These are phyloP conservation scores for Cyclura pinguis DNA, from an alignment of 2,797 vertebrate genomes.

Conservation along the genomic window DNA sequence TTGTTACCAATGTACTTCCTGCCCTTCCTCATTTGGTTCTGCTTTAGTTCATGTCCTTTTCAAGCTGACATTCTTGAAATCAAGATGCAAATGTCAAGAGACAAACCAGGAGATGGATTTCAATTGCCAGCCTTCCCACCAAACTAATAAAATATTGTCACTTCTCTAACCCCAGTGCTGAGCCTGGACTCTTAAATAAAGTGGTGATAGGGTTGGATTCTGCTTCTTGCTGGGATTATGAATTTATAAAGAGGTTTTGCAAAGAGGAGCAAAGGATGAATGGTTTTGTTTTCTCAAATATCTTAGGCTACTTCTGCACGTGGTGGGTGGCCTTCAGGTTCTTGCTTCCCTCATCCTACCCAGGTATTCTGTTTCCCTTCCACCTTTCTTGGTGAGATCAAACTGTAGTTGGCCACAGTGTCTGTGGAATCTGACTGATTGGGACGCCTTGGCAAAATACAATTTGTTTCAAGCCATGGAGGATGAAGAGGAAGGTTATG, in stretches of 20 bases:
- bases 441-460: background rate
- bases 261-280: background rate
- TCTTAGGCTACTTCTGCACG: background rate
- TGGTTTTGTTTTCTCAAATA: background rate
- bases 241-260: background rate
- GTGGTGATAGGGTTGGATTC: background rate
- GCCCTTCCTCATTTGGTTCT: background rate
- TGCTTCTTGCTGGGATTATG: background rate
- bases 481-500: background rate
- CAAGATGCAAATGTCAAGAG: constrained; percentile 24
- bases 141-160: constrained; percentile 55
- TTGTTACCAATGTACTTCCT: background rate
- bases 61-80: constrained; percentile 23
- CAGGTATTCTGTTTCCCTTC: background rate
- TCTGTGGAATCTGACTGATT: background rate
- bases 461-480: background rate
- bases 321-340: background rate
- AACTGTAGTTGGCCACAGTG: background rate
- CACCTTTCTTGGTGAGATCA: background rate
- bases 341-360: background rate
- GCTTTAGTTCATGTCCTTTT: background rate
- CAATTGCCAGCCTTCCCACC: constrained; percentile 42
- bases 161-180: constrained; percentile 40
- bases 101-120: constrained; percentile 20
- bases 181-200: background rate